These are phyloP conservation scores for Gryon sp. DNA, from an alignment of 1,140 invertebrate genomes.

Conservation along the genomic window DNA sequence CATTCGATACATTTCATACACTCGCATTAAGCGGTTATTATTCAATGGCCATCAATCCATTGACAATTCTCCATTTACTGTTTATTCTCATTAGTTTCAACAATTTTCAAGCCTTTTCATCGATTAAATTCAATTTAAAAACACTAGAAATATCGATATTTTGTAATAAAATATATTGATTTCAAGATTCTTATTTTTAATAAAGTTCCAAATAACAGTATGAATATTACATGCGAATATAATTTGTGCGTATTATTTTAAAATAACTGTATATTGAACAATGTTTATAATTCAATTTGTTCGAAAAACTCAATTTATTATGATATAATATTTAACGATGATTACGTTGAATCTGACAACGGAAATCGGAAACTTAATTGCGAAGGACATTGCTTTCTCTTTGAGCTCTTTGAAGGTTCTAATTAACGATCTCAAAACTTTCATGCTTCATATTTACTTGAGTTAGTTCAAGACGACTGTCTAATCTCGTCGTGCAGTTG, in stretches of 20 bases:
- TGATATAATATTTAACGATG: conserved; percentile 39
- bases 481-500: conserved; percentile 44
- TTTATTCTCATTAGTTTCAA: conserved; percentile 25
- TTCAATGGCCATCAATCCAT: conserved; percentile 57
- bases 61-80: conserved; percentile 42
- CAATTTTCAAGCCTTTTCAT: conserved; percentile 16
- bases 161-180: too few species aligned
- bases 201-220: too few species aligned
- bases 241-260: too few species aligned
- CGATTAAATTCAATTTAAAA: conserved; percentile 20
- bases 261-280: too few species aligned
- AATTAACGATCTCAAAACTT: conserved; percentile 65
- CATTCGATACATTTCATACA: conserved; percentile 64
- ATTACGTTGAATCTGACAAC: conserved; percentile 53
- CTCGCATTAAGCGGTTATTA: conserved; percentile 60
- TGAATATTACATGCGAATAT: too few species aligned
- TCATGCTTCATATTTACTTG: conserved; percentile 52
- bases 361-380: conserved; percentile 65
- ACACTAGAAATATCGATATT: too few species aligned
- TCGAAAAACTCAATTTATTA: too few species aligned
- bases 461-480: conserved; percentile 55
- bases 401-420: conserved; percentile 62
- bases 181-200: too few species aligned
- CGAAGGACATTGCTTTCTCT: conserved; percentile 63
- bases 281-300: too few species aligned